A percentile compares a stretch with the other conserved stretches of the same genome.
Evolutionary conservation across 2,797 vertebrate species (phyloP).

Genomic region (Coranthus polyacanthus): DNA sequence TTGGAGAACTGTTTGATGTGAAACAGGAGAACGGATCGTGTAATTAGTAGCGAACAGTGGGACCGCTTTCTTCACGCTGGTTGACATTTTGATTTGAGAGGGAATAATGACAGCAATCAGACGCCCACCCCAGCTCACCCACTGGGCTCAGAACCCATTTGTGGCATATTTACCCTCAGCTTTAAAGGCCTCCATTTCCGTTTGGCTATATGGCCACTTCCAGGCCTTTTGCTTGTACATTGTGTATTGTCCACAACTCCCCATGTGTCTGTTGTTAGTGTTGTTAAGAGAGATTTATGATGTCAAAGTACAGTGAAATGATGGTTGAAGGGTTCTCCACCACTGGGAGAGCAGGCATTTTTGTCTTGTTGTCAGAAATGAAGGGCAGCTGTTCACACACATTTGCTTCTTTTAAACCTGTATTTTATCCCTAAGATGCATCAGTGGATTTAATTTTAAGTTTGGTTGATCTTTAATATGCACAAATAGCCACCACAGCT

Average conservation of each 20-base stretch:
- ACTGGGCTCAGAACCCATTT: constrained; percentile 54
- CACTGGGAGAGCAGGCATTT: too few relatives aligned
- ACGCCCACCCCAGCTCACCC: constrained; percentile 42
- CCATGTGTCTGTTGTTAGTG: constrained; percentile 2
- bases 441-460: not conserved
- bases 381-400: too few relatives aligned
- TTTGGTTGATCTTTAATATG: not conserved
- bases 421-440: not conserved
- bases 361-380: too few relatives aligned
- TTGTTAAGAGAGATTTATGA: not conserved
- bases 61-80: constrained; percentile 64
- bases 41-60: constrained; percentile 65
- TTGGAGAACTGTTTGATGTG: constrained; percentile 16
- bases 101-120: constrained; percentile 76
- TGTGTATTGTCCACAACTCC: not conserved
- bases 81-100: constrained; percentile 78
- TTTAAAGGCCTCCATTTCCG: constrained; percentile 43
- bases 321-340: too few relatives aligned
- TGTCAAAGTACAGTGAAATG: too few relatives aligned
- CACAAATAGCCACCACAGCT: not conserved
- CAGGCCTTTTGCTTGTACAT: constrained; percentile 3
- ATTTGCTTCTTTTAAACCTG: too few relatives aligned
- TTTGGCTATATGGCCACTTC: constrained; percentile 29
- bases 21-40: constrained; percentile 44
- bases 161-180: constrained; percentile 71